These are phyloP conservation scores for Polypterus senegalus DNA, from an alignment of 2,113 vertebrate genomes.

Conservation along the genomic window DNA sequence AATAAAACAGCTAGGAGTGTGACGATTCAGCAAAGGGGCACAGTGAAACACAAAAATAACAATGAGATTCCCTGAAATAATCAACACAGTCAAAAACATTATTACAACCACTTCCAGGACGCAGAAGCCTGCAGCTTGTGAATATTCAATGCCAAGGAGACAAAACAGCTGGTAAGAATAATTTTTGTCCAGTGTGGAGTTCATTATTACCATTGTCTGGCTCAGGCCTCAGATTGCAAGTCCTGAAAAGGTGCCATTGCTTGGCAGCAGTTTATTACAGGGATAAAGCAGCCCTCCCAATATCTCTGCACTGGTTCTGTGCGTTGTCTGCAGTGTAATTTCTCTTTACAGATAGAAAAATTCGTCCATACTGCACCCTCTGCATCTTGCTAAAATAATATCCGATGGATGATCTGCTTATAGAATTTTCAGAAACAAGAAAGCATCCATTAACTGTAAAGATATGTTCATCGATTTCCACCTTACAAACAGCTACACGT, in stretches of 20 bases:
- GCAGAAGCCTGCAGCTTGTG: conserved; percentile 73
- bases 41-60: conserved; percentile 97
- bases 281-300: conserved; percentile 18
- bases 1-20: conserved; percentile 93
- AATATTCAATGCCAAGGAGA: conserved; percentile 75
- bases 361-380: not conserved
- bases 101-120: conserved; percentile 82
- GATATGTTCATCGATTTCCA: too few relatives aligned
- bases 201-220: conserved; percentile 70
- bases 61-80: conserved; percentile 87
- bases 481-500: too few relatives aligned
- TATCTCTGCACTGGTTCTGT: conserved; percentile 23
- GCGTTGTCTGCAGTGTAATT: conserved; percentile 42
- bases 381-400: too few relatives aligned
- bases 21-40: conserved; percentile 88
- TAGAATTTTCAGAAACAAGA: too few relatives aligned
- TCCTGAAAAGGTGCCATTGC: conserved; percentile 47
- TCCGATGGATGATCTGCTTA: too few relatives aligned
- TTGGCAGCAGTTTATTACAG: conserved; percentile 36
- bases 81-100: conserved; percentile 81
- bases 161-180: conserved; percentile 75
- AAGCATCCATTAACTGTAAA: too few relatives aligned
- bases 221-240: not conserved
- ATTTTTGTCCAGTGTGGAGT: conserved; percentile 74
- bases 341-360: conserved; percentile 31